phyloP scores from a whole-genome alignment of 2,888 invertebrate species.

The Vesta saturnalis region DNA sequence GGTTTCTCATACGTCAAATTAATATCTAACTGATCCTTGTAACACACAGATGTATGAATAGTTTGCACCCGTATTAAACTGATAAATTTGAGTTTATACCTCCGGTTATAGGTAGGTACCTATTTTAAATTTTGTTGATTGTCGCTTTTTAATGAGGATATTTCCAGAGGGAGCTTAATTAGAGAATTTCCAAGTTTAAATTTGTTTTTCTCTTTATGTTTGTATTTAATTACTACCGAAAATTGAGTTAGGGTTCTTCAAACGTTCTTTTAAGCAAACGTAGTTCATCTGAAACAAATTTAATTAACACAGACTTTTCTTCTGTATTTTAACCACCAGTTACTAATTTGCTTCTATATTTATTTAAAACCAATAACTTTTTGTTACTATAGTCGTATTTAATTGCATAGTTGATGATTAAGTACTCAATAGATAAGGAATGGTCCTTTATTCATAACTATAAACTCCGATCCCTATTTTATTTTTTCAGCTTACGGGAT shows the following conservation, averaged over 20 bases:
- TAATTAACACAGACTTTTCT: slow-evolving; percentile 8
- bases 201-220: slow-evolving; percentile 11
- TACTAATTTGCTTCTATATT: slow-evolving; percentile 2
- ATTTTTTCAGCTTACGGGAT: slow-evolving; percentile 17
- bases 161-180: not conserved
- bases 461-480: slow-evolving; percentile 6
- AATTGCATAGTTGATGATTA: not conserved
- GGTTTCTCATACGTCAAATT: slow-evolving; percentile 10
- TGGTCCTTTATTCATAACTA: slow-evolving; percentile 1
- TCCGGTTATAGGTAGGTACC: too few species aligned
- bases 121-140: not conserved
- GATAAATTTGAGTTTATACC: not conserved
- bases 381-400: not conserved
- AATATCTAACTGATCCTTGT: not conserved
- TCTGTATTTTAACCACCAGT: not conserved
- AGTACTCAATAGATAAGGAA: slow-evolving; percentile 3
- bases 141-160: not conserved
- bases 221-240: slow-evolving; percentile 19
- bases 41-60: too few species aligned
- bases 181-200: not conserved
- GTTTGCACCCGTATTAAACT: too few species aligned
- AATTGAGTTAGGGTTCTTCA: slow-evolving; percentile 9
- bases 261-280: slow-evolving; percentile 16
- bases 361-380: not conserved
- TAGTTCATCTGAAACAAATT: slow-evolving; percentile 11